phyloP scores from a whole-genome alignment of 2,113 vertebrate genomes.

The Bos javanicus region DNA sequence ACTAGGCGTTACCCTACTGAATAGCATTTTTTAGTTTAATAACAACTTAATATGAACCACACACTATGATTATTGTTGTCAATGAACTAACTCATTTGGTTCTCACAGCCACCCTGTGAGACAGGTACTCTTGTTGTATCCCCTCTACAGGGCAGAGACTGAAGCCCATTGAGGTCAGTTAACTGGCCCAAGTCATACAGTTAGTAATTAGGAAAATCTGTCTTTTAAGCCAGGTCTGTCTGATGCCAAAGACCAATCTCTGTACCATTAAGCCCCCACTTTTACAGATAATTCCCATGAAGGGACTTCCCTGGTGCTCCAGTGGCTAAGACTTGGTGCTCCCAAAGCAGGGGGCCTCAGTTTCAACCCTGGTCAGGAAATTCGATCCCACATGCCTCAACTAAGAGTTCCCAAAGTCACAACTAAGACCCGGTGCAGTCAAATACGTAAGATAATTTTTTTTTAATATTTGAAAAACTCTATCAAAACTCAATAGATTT shows the following conservation, averaged over 20 bases:
- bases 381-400: background rate
- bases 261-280: background rate
- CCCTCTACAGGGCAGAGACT: background rate
- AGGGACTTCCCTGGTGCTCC: background rate
- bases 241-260: background rate
- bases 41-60: background rate
- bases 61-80: background rate
- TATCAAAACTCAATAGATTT: background rate
- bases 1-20: background rate
- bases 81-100: background rate
- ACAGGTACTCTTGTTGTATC: background rate
- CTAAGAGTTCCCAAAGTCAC: background rate
- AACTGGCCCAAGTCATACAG: background rate
- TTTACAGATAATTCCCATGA: background rate
- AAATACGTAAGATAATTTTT: background rate
- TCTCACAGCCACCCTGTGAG: background rate
- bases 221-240: background rate
- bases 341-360: background rate
- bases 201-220: background rate
- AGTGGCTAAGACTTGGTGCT: background rate
- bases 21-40: background rate
- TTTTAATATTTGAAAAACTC: background rate
- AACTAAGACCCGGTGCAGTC: accelerated
- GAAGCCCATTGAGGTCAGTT: background rate
- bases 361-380: background rate